A percentile compares a stretch with the other conserved stretches of the same genome.
Evolutionary conservation across 2,113 vertebrate genomes (phyloP).

Genomic region (Formicarius rufipectus): DNA sequence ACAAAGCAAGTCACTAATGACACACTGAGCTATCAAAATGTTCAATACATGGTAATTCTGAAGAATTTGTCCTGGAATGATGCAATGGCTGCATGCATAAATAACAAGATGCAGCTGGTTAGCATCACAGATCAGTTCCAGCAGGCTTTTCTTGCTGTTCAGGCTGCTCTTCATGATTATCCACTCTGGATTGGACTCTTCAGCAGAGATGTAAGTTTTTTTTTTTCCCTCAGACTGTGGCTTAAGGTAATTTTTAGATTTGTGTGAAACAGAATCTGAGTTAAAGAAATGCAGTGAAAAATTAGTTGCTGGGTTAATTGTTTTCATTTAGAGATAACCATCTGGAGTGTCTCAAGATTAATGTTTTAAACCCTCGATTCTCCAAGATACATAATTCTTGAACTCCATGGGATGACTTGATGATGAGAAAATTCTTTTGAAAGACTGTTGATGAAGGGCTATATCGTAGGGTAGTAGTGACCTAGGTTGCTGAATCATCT

Average conservation of each 20-base stretch:
- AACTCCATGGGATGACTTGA: not conserved
- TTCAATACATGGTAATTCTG: conserved; percentile 81
- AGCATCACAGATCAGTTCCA: conserved; percentile 84
- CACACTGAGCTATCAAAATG: conserved; percentile 71
- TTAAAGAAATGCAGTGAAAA: not conserved
- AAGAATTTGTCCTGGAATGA: conserved; percentile 85
- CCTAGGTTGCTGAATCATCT: not conserved
- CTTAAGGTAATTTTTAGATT: not conserved
- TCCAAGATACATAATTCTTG: not conserved
- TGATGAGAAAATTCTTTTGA: not conserved
- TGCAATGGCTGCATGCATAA: conserved; percentile 78
- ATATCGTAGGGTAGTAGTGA: not conserved
- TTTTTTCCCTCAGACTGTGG: not conserved
- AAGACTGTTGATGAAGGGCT: not conserved
- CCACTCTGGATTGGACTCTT: conserved; percentile 93
- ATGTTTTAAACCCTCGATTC: not conserved
- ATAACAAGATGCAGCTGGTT: conserved; percentile 79
- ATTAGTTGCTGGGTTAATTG: not conserved
- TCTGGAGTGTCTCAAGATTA: not conserved
- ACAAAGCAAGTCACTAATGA: conserved; percentile 42
- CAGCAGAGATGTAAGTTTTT: conserved; percentile 84
- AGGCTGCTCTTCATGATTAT: conserved; percentile 60
- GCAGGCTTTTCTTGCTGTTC: conserved; percentile 83
- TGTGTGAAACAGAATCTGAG: not conserved
- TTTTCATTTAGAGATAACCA: not conserved